Evolutionary conservation across 2,113 vertebrate species (phyloP).

Genomic region (Labeo catla): DNA sequence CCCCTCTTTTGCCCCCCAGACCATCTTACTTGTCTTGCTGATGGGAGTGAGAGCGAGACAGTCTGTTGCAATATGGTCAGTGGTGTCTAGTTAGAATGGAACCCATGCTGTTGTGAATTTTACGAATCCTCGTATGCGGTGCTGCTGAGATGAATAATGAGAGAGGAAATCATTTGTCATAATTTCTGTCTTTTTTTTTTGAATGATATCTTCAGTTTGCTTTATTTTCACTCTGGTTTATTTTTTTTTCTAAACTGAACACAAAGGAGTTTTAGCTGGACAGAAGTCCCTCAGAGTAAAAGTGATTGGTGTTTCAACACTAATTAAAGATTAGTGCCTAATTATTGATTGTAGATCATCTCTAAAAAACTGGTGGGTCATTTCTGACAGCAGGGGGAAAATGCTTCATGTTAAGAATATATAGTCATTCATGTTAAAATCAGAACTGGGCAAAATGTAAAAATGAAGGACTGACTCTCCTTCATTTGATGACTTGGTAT

Average conservation of each 20-base stretch:
- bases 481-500: not conserved
- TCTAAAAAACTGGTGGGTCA: not conserved
- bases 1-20: conserved; percentile 35
- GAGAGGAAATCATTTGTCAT: not conserved
- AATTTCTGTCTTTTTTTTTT: not conserved
- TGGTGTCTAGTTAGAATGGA: conserved; percentile 37
- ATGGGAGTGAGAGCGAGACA: conserved; percentile 18
- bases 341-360: not conserved
- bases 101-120: conserved; percentile 34
- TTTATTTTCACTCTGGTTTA: not conserved
- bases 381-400: not conserved
- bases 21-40: conserved; percentile 33
- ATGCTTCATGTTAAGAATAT: too few species aligned
- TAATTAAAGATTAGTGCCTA: not conserved
- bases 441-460: not conserved
- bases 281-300: not conserved
- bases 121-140: not conserved
- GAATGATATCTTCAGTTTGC: not conserved
- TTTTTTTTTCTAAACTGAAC: not conserved
- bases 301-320: not conserved
- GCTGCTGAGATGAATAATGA: conserved; percentile 23
- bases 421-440: not conserved
- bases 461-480: not conserved
- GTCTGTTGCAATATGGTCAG: conserved; percentile 9
- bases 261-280: not conserved